Evolutionary conservation across 1,140 invertebrate species (phyloP).

Genomic region (Archegozetes longisetosus): DNA sequence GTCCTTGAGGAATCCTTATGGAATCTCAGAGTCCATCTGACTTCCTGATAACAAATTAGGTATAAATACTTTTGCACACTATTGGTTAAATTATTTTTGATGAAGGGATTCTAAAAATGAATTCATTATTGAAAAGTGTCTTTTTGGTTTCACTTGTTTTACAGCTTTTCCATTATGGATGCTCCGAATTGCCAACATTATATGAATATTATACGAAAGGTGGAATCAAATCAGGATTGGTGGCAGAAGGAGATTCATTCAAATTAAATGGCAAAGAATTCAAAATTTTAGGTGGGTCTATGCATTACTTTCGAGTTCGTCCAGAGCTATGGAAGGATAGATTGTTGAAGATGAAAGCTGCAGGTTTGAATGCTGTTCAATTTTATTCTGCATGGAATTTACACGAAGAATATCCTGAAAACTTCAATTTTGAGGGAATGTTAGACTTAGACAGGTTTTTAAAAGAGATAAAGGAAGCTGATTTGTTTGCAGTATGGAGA

Average conservation of each 20-base stretch:
- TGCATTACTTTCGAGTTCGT: constrained; percentile 38
- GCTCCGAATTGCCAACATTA: too few species aligned
- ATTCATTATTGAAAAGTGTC: too few species aligned
- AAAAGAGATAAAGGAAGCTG: constrained; percentile 29
- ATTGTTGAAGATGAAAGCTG: constrained; percentile 31
- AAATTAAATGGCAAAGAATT: constrained; percentile 35
- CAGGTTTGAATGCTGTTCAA: constrained; percentile 37
- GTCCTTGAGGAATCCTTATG: too few species aligned
- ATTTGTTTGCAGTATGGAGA: constrained; percentile 32
- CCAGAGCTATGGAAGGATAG: constrained; percentile 34
- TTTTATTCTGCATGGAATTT: constrained; percentile 34
- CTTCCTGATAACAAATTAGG: too few species aligned
- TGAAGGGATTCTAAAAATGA: too few species aligned
- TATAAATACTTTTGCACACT: too few species aligned
- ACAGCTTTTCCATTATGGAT: too few species aligned
- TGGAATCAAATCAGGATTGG: constrained; percentile 2
- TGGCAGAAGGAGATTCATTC: constrained; percentile 27
- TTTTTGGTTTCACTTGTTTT: too few species aligned
- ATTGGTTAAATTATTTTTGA: too few species aligned
- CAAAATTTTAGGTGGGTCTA: constrained; percentile 35
- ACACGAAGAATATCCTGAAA: constrained; percentile 37
- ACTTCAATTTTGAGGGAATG: constrained; percentile 25
- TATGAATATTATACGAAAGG: too few species aligned
- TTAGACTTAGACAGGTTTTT: constrained; percentile 30
- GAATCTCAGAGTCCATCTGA: too few species aligned